Percentiles rank a stretch among this genome's conserved stretches.
Evolutionary conservation across 2,888 invertebrate genomes (phyloP).

Genomic region (Lepas anatifera): DNA sequence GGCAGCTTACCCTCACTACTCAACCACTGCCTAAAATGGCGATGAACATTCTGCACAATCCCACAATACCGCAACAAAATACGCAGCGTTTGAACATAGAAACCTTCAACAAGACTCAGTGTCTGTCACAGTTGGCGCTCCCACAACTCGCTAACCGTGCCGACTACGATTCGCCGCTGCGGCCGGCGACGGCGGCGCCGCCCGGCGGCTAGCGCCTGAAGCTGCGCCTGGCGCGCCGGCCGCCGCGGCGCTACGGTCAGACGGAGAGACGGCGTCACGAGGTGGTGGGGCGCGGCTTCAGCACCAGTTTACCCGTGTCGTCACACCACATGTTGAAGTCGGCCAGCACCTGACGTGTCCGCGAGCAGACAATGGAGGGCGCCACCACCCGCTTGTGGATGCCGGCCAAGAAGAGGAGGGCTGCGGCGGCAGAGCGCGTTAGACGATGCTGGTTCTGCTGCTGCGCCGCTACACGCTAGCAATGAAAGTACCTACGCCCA

Average conservation of each 20-base stretch:
- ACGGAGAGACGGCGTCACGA: constrained; percentile 26
- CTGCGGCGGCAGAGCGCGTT: constrained; percentile 39
- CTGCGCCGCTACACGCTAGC: no score
- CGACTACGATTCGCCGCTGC: no score
- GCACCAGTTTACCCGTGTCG: constrained; percentile 86
- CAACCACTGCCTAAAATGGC: no score
- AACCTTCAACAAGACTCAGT: no score
- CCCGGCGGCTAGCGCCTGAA: background rate
- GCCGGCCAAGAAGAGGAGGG: constrained; percentile 76
- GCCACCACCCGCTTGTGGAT: constrained; percentile 94
- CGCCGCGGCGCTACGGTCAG: constrained; percentile 6
- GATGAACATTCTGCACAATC: no score
- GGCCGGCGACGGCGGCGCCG: background rate
- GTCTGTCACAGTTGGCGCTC: no score
- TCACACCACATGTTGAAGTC: constrained; percentile 99
- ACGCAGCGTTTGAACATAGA: no score
- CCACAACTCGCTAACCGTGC: no score
- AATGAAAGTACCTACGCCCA: no score
- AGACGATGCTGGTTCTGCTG: no score
- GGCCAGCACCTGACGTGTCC: constrained; percentile 75
- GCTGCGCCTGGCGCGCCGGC: background rate
- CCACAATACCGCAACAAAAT: no score
- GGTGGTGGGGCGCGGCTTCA: constrained; percentile 66
- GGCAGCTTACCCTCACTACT: no score
- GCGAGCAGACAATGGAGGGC: constrained; percentile 85